Evolutionary conservation across 2,888 invertebrate genomes (phyloP).

Genomic region (Andrena hattorfiana): DNA sequence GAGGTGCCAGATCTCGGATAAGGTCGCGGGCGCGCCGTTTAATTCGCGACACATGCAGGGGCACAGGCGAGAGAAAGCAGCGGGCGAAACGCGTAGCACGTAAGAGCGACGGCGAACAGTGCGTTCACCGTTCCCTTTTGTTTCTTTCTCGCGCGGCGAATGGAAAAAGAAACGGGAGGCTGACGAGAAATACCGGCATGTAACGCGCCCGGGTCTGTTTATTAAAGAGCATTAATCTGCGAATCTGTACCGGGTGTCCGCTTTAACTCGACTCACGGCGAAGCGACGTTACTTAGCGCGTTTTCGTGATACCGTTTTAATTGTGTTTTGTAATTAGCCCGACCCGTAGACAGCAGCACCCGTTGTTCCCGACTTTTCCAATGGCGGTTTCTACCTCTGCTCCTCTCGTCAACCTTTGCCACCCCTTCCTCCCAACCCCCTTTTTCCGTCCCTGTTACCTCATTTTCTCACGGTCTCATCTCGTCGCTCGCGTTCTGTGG

Average conservation of each 20-base stretch:
- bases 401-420: conserved; percentile 25
- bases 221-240: conserved; percentile 76
- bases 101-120: conserved; percentile 48
- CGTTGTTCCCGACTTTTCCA: conserved; percentile 56
- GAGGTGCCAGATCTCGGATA: conserved; percentile 6
- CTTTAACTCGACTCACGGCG: conserved; percentile 55
- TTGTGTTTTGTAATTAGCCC: conserved; percentile 76
- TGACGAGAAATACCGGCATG: not conserved
- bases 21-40: conserved; percentile 1
- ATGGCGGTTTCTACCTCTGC: conserved; percentile 31
- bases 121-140: conserved; percentile 48
- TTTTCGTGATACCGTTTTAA: conserved; percentile 73
- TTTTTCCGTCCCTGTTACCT: conserved; percentile 32
- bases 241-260: conserved; percentile 71
- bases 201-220: conserved; percentile 61
- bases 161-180: conserved; percentile 25
- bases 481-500: not conserved
- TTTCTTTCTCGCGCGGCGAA: conserved; percentile 5
- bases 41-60: conserved; percentile 2
- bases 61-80: conserved; percentile 42
- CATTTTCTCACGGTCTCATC: conserved; percentile 8
- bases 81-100: conserved; percentile 21
- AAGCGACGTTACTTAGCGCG: conserved; percentile 69
- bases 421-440: conserved; percentile 22
- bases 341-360: conserved; percentile 41